phyloP scores from a whole-genome alignment of 2,888 invertebrate genomes.

The Glaucopsyche alexis region DNA sequence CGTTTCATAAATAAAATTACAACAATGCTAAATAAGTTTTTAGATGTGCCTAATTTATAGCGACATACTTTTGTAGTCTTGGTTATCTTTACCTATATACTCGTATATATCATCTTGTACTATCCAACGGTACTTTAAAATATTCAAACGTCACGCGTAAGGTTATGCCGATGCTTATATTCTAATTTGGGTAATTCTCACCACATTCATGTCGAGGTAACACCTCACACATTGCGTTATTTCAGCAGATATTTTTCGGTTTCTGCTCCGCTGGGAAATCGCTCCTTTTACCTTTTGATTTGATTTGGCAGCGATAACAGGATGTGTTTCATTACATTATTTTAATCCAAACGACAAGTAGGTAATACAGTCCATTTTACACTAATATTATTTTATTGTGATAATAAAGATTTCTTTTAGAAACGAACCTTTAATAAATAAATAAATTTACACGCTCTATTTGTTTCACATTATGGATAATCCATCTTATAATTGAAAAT shows the following conservation, averaged over 20 bases:
- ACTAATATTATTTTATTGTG: not conserved
- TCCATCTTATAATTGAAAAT: not conserved
- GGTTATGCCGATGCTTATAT: not conserved
- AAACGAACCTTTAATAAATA: not conserved
- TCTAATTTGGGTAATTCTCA: conserved; percentile 9
- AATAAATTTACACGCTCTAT: not conserved
- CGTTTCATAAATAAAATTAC: too few relatives aligned
- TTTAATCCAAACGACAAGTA: not conserved
- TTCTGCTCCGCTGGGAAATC: not conserved
- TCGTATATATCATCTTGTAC: too few relatives aligned
- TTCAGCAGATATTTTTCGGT: conserved; percentile 7
- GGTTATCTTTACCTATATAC: too few relatives aligned
- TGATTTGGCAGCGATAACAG: not conserved
- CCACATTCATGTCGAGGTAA: not conserved
- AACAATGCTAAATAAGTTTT: too few relatives aligned
- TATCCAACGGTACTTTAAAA: too few relatives aligned
- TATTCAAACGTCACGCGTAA: too few relatives aligned
- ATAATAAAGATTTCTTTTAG: not conserved
- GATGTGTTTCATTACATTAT: not conserved
- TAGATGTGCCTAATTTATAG: too few relatives aligned
- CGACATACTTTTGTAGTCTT: too few relatives aligned
- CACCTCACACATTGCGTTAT: not conserved
- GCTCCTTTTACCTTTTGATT: conserved; percentile 3
- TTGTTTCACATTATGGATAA: not conserved
- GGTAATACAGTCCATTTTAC: not conserved